Conservation (phyloP, 92 coral and sea anemone species). For the Isaurus tuberculatus region DNA sequence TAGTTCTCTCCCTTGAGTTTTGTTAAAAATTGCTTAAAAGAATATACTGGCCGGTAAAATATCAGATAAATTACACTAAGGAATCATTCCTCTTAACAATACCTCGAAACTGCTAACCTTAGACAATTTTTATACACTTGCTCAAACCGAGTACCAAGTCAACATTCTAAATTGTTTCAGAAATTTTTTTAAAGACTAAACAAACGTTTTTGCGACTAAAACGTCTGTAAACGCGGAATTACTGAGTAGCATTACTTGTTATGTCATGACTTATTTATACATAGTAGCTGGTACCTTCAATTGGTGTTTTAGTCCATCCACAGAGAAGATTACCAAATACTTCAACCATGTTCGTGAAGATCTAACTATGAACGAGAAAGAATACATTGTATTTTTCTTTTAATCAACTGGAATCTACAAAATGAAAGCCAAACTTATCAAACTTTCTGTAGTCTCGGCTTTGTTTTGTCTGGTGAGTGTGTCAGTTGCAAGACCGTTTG, state of each 20-base stretch:
- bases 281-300: constrained; percentile 10
- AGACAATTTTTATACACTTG: too few species aligned
- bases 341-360: constrained; percentile 41
- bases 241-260: constrained; percentile 13
- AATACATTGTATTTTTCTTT: constrained; percentile 20
- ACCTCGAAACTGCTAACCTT: too few species aligned
- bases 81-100: too few species aligned
- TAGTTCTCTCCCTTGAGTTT: too few species aligned
- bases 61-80: too few species aligned
- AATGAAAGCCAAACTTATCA: constrained; percentile 57
- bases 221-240: neutral
- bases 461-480: constrained; percentile 47
- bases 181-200: too few species aligned
- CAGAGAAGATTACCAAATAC: constrained; percentile 39
- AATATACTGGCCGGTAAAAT: too few species aligned
- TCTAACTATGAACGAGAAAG: constrained; percentile 13
- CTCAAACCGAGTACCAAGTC: too few species aligned
- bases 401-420: constrained; percentile 22
- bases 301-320: neutral
- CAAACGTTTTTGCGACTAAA: constrained; percentile 6
- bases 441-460: constrained; percentile 39
- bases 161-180: too few species aligned
- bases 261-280: constrained; percentile 38
- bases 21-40: too few species aligned
- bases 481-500: constrained; percentile 55